phyloP scores from a whole-genome alignment of 2,113 vertebrate species.

The Ageneiosus marmoratus region DNA sequence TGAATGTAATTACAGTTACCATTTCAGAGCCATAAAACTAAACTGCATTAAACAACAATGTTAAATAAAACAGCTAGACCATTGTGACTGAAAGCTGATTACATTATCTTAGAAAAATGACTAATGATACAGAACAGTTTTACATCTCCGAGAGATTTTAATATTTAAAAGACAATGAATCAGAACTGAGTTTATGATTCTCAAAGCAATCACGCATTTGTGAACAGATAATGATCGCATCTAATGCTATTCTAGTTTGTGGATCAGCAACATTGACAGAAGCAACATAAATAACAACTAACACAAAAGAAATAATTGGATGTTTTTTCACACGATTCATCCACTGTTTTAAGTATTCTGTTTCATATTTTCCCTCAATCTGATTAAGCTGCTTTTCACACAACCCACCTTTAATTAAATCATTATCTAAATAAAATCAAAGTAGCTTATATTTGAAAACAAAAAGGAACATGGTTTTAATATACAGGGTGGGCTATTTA shows the following conservation, averaged over 20 bases:
- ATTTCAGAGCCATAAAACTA: not conserved
- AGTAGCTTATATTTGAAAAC: not conserved
- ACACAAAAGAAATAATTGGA: not conserved
- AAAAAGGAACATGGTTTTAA: no score
- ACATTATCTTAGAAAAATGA: conserved; percentile 1
- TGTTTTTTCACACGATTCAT: not conserved
- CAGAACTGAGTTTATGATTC: not conserved
- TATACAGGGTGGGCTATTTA: no score
- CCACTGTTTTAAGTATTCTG: no score
- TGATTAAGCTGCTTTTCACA: not conserved
- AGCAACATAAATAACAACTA: not conserved
- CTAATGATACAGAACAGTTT: conserved; percentile 1
- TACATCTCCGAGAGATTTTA: not conserved
- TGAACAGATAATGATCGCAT: conserved; percentile 4
- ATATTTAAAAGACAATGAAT: not conserved
- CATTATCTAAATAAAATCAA: not conserved
- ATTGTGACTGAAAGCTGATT: not conserved
- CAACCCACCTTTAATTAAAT: not conserved
- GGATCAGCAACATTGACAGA: not conserved
- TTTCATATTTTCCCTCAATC: not conserved
- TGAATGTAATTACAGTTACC: not conserved
- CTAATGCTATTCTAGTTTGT: not conserved
- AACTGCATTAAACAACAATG: not conserved
- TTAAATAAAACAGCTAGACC: not conserved
- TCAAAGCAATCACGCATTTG: not conserved